phyloP scores from a whole-genome alignment of 53 echinoderm and acorn worm species.

The Stichopus horrens region DNA sequence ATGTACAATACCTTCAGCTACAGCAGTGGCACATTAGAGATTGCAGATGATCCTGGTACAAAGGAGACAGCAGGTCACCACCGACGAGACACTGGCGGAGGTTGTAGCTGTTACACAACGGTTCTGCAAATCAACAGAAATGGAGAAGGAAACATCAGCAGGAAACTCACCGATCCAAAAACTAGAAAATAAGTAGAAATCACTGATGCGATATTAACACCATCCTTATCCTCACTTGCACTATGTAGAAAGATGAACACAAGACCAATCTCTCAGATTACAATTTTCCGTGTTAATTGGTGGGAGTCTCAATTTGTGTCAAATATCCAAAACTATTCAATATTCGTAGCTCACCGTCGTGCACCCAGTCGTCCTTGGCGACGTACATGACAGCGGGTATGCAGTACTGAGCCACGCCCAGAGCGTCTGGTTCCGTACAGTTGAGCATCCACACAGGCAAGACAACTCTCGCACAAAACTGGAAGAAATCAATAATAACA shows the following conservation, averaged over 20 bases:
- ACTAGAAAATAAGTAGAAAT: no score
- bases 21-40: slow-evolving; percentile 44
- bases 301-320: no score
- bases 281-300: no score
- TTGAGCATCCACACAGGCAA: slow-evolving; percentile 99
- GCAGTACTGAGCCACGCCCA: slow-evolving; percentile 97
- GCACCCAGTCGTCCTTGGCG: slow-evolving; percentile 84
- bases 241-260: no score
- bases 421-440: slow-evolving; percentile 61
- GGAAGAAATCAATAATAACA: neutral
- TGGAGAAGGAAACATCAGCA: no score
- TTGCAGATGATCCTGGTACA: slow-evolving; percentile 72
- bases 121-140: slow-evolving; percentile 52
- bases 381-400: slow-evolving; percentile 91
- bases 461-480: slow-evolving; percentile 81
- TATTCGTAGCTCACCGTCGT: slow-evolving; percentile 49
- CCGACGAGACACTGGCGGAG: slow-evolving; percentile 83
- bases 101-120: slow-evolving; percentile 78
- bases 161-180: no score
- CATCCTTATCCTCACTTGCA: no score
- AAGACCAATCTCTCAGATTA: no score
- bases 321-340: no score
- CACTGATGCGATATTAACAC: no score
- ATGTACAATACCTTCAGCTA: neutral
- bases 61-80: slow-evolving; percentile 78